Evolutionary conservation across 2,113 vertebrate species (phyloP).

Genomic region (Eleginops maclovinus): DNA sequence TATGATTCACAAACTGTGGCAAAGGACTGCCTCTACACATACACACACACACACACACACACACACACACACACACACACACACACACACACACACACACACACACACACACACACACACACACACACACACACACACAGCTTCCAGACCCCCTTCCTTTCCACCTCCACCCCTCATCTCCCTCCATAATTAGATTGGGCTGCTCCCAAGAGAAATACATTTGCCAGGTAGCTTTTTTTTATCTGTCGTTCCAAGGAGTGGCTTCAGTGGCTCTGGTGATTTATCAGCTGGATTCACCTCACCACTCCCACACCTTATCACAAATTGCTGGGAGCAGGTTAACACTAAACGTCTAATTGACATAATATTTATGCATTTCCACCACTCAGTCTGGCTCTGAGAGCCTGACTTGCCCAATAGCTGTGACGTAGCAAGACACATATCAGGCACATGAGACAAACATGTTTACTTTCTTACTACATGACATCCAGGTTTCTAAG

Average conservation of each 20-base stretch:
- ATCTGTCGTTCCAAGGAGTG: constrained; percentile 72
- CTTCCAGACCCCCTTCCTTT: constrained; percentile 15
- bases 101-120: not conserved
- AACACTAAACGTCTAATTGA: constrained; percentile 84
- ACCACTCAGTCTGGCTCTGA: constrained; percentile 71
- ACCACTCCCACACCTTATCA: constrained; percentile 85
- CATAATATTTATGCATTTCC: constrained; percentile 86
- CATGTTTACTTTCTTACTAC: not conserved
- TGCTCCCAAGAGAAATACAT: constrained; percentile 79
- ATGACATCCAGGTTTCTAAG: too few relatives aligned
- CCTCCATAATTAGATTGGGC: constrained; percentile 80
- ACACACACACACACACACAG: constrained; percentile 14
- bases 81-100: not conserved
- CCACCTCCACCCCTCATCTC: constrained; percentile 52
- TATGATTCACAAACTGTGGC: constrained; percentile 10
- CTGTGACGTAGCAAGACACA: constrained; percentile 5
- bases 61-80: not conserved
- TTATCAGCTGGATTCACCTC: constrained; percentile 87
- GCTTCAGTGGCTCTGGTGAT: constrained; percentile 77
- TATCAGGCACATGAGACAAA: not conserved
- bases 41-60: not conserved
- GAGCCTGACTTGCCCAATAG: constrained; percentile 37
- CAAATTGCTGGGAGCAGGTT: constrained; percentile 84
- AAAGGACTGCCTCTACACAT: not conserved
- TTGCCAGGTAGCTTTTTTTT: constrained; percentile 81